A percentile compares a stretch with the other conserved stretches of the same genome.
Conservation (phyloP, 1,140 invertebrate genomes). For the Mesaphorura yosii region DNA sequence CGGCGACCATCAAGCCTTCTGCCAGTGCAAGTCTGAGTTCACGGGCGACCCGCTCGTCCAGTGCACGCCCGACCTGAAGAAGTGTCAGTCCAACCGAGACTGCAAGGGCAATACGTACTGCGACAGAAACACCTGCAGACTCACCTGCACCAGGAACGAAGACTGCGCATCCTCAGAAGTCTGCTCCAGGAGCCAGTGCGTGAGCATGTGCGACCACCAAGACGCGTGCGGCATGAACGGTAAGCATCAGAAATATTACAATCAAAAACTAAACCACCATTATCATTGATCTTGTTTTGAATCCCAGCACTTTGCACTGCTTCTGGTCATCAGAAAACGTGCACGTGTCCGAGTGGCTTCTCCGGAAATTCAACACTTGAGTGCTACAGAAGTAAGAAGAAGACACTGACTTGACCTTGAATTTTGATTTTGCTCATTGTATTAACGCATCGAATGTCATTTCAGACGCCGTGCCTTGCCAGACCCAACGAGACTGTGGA, state of each 20-base stretch:
- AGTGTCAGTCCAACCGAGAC: constrained; percentile 55
- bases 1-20: constrained; percentile 56
- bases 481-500: constrained; percentile 53
- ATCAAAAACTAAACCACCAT: too few species aligned
- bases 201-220: constrained; percentile 64
- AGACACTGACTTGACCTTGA: constrained; percentile 5
- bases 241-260: too few species aligned
- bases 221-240: constrained; percentile 76
- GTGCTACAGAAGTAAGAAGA: constrained; percentile 70
- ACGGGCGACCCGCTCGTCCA: constrained; percentile 43
- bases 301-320: too few species aligned
- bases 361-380: constrained; percentile 72
- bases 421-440: background rate
- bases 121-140: constrained; percentile 63
- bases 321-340: constrained; percentile 63
- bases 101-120: constrained; percentile 63
- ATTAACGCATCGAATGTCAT: constrained; percentile 9
- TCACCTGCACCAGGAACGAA: constrained; percentile 61
- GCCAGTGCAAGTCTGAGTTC: constrained; percentile 63
- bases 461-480: constrained; percentile 65
- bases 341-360: constrained; percentile 69
- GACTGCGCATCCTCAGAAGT: constrained; percentile 67
- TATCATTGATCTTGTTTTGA: too few species aligned
- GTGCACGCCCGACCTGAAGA: constrained; percentile 44
- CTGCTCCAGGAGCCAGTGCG: constrained; percentile 69